These are phyloP conservation scores for Macrosteles quadrilineatus DNA, from an alignment of 1,140 invertebrate species.

Conservation along the genomic window DNA sequence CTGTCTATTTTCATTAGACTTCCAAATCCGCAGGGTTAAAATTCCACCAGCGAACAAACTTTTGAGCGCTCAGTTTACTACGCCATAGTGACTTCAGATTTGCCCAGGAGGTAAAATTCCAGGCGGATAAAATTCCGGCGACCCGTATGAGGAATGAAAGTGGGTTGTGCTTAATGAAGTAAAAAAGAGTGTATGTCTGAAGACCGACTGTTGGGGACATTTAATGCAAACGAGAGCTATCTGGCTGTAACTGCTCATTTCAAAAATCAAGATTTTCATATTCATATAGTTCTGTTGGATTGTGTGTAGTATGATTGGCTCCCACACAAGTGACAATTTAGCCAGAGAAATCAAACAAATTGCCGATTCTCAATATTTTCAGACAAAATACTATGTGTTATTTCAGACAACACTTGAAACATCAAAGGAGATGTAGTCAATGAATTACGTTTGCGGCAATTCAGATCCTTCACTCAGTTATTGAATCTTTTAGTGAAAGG, in stretches of 20 bases:
- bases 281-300: slow-evolving; percentile 31
- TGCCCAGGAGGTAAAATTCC: too few species aligned
- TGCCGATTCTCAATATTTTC: slow-evolving; percentile 39
- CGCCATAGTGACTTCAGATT: too few species aligned
- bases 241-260: slow-evolving; percentile 40
- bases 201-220: slow-evolving; percentile 42
- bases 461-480: slow-evolving; percentile 38
- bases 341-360: slow-evolving; percentile 34
- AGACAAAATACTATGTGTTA: slow-evolving; percentile 41
- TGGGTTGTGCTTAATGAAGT: not conserved
- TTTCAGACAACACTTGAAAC: slow-evolving; percentile 41
- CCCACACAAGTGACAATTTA: slow-evolving; percentile 6
- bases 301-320: slow-evolving; percentile 19
- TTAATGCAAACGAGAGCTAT: slow-evolving; percentile 35
- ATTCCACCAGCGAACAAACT: too few species aligned
- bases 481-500: slow-evolving; percentile 35
- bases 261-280: slow-evolving; percentile 35
- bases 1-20: too few species aligned
- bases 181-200: slow-evolving; percentile 32
- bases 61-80: too few species aligned
- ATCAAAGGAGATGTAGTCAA: slow-evolving; percentile 28
- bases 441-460: slow-evolving; percentile 35
- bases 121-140: too few species aligned
- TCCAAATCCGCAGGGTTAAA: too few species aligned
- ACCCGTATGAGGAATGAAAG: slow-evolving; percentile 34